phyloP scores from a whole-genome alignment of 2,113 vertebrate genomes.

The Riparia riparia region DNA sequence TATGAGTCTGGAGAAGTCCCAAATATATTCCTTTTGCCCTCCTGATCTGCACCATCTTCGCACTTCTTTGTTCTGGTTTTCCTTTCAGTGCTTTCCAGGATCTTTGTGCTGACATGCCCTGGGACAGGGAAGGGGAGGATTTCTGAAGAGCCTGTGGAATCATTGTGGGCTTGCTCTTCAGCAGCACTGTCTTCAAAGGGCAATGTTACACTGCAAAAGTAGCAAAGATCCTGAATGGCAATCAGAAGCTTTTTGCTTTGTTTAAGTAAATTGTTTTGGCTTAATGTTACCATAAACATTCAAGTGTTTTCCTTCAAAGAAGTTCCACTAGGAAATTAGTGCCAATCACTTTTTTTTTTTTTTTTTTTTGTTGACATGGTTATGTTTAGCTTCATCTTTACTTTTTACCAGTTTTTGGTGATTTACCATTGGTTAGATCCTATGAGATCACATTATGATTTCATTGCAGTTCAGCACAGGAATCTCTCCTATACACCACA shows the following conservation, averaged over 20 bases:
- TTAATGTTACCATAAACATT: neutral
- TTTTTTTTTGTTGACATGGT: neutral
- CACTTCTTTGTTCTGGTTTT: neutral
- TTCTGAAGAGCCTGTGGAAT: neutral
- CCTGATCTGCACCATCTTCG: neutral
- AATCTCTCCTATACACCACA: neutral
- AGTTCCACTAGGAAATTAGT: neutral
- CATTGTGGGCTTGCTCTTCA: neutral
- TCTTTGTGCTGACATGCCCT: neutral
- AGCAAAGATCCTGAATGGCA: neutral
- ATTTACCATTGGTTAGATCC: neutral
- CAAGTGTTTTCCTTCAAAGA: neutral
- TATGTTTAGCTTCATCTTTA: neutral
- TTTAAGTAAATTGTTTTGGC: neutral
- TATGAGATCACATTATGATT: neutral
- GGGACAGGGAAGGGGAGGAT: neutral
- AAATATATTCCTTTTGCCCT: neutral
- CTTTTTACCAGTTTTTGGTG: neutral
- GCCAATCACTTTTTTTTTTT: too few relatives aligned
- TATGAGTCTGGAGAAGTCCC: neutral
- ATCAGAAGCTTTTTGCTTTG: neutral
- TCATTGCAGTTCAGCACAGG: neutral
- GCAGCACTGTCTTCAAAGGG: neutral
- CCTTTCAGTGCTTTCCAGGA: neutral
- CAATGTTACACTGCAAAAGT: neutral